These are phyloP conservation scores for Burhinus oedicnemus DNA, from an alignment of 2,113 vertebrate genomes.

Conservation along the genomic window DNA sequence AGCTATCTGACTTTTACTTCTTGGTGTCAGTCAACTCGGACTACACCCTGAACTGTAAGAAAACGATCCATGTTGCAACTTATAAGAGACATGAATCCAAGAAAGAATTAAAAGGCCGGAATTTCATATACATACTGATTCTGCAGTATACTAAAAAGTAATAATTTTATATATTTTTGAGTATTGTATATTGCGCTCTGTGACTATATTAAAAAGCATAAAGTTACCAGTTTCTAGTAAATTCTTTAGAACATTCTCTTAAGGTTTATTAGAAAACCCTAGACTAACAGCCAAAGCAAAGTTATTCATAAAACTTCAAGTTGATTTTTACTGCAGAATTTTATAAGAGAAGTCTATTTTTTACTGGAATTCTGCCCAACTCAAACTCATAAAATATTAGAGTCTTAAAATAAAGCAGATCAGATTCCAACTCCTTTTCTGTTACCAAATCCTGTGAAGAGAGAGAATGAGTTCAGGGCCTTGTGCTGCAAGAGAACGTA, in stretches of 20 bases:
- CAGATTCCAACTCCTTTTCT: not conserved
- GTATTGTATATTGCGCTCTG: not conserved
- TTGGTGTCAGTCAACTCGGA: not conserved
- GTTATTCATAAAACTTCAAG: not conserved
- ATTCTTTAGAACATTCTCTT: not conserved
- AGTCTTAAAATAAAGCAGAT: conserved; percentile 6
- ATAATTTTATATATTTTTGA: not conserved
- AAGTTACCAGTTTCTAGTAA: not conserved
- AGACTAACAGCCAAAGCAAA: not conserved
- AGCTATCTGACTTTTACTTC: not conserved
- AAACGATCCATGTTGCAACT: not conserved
- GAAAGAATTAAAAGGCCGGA: not conserved
- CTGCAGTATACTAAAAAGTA: not conserved
- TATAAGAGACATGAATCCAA: not conserved
- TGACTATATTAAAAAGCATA: not conserved
- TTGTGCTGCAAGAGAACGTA: not conserved
- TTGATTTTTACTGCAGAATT: conserved; percentile 1
- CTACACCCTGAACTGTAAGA: not conserved
- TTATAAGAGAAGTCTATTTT: not conserved
- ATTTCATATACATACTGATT: not conserved
- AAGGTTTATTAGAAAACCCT: not conserved
- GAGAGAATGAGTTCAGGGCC: not conserved
- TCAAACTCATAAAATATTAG: conserved; percentile 5
- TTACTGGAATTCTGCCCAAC: conserved; percentile 6
- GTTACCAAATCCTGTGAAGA: not conserved